A percentile compares a stretch with the other conserved stretches of the same genome.
phyloP scores from a whole-genome alignment of 2,113 vertebrate genomes.

The Eptesicus fuscus region DNA sequence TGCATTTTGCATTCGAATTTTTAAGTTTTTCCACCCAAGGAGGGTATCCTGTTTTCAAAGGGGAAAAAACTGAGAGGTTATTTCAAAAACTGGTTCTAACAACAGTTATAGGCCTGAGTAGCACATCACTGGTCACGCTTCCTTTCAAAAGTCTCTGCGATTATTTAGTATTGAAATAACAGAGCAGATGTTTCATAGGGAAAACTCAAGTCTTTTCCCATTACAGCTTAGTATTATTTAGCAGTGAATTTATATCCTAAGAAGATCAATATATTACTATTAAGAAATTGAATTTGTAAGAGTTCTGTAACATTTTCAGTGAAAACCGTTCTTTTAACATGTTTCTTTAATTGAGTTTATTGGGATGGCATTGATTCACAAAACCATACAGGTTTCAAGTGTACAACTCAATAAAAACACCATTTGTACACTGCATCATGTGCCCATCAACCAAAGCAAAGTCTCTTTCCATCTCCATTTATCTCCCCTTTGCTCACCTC shows the following conservation, averaged over 20 bases:
- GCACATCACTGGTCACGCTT: not conserved
- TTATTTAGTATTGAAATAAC: not conserved
- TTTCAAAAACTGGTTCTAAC: not conserved
- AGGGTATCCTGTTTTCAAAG: constrained; percentile 1
- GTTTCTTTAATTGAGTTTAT: not conserved
- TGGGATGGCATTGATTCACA: not conserved
- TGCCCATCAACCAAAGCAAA: not conserved
- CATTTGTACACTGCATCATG: not conserved
- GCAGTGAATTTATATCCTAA: not conserved
- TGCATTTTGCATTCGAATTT: not conserved
- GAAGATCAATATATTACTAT: not conserved
- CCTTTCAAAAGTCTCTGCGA: not conserved
- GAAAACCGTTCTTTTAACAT: not conserved
- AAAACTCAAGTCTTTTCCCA: not conserved
- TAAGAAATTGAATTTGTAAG: not conserved
- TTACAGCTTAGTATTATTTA: not conserved
- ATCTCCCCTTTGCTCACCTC: not conserved
- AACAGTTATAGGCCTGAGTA: not conserved
- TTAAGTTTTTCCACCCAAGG: not conserved
- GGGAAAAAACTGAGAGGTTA: not conserved
- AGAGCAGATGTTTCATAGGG: constrained; percentile 1
- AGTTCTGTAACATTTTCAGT: not conserved
- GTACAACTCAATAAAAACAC: not conserved
- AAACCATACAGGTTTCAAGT: not conserved
- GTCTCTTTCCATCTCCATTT: not conserved